Percentiles rank a stretch among this genome's conserved stretches.
Conservation (phyloP, 2,113 vertebrate genomes). For the Zosterops pallidus region DNA sequence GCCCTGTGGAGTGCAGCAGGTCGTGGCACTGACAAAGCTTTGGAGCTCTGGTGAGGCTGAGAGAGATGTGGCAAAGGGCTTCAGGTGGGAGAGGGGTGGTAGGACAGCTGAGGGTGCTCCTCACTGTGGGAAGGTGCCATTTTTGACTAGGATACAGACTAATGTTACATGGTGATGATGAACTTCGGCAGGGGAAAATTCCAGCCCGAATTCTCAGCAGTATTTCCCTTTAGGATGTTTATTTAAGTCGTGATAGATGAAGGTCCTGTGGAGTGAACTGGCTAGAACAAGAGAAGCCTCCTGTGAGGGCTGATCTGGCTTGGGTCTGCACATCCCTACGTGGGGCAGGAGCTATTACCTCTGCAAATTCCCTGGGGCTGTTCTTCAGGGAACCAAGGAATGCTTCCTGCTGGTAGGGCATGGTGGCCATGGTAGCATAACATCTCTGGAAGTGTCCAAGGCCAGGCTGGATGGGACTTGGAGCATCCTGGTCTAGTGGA, state of each 20-base stretch:
- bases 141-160: not conserved
- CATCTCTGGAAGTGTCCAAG: not conserved
- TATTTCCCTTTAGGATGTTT: not conserved
- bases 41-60: not conserved
- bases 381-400: not conserved
- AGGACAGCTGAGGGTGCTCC: not conserved
- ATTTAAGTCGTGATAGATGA: not conserved
- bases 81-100: not conserved
- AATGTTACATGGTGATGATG: not conserved
- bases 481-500: not conserved
- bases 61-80: not conserved
- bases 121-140: not conserved
- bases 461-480: not conserved
- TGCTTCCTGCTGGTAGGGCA: not conserved
- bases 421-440: not conserved
- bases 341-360: not conserved
- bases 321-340: rapidly evolving
- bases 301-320: not conserved
- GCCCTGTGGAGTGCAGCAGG: not conserved
- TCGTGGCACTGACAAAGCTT: not conserved
- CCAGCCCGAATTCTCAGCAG: not conserved
- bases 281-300: not conserved
- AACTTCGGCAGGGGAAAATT: not conserved
- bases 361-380: not conserved
- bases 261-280: not conserved